Evolutionary conservation across 1,140 invertebrate species (phyloP).

Genomic region (Nomia melanderi): DNA sequence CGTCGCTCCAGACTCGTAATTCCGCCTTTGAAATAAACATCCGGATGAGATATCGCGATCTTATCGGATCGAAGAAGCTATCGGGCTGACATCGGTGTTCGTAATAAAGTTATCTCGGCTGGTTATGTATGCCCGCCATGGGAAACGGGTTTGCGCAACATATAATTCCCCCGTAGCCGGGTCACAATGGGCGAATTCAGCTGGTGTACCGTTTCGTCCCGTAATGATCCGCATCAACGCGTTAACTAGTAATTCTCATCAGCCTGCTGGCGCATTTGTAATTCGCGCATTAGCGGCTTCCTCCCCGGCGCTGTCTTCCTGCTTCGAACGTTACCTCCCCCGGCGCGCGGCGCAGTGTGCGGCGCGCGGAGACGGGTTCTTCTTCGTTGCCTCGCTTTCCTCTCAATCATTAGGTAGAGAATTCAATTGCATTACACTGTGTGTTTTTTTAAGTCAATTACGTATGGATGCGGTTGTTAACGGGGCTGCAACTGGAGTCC

Average conservation of each 20-base stretch:
- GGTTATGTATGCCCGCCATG: slow-evolving; percentile 53
- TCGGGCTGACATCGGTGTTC: slow-evolving; percentile 68
- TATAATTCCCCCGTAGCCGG: neutral
- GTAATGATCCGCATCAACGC: slow-evolving; percentile 30
- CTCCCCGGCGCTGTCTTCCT: neutral
- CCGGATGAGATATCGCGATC: slow-evolving; percentile 74
- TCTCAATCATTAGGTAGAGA: too few relatives aligned
- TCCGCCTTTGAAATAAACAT: slow-evolving; percentile 79
- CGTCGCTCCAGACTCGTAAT: slow-evolving; percentile 79
- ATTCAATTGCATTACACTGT: too few relatives aligned
- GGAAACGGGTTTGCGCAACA: slow-evolving; percentile 37
- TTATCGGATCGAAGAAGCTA: slow-evolving; percentile 74
- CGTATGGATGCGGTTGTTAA: too few relatives aligned
- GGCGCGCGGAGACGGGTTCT: too few relatives aligned
- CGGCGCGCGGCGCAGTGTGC: too few relatives aligned
- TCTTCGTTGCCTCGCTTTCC: too few relatives aligned
- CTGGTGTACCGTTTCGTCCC: slow-evolving; percentile 37
- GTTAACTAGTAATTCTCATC: slow-evolving; percentile 41
- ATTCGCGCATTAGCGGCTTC: slow-evolving; percentile 24
- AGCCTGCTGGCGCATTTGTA: slow-evolving; percentile 29
- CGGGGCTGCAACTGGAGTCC: too few relatives aligned
- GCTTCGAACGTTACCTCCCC: neutral
- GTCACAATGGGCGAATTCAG: slow-evolving; percentile 39
- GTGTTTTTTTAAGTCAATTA: too few relatives aligned
- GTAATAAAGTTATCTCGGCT: slow-evolving; percentile 63